These are phyloP conservation scores for Choristoneura fumiferana DNA, from an alignment of 1,140 invertebrate genomes.

Conservation along the genomic window DNA sequence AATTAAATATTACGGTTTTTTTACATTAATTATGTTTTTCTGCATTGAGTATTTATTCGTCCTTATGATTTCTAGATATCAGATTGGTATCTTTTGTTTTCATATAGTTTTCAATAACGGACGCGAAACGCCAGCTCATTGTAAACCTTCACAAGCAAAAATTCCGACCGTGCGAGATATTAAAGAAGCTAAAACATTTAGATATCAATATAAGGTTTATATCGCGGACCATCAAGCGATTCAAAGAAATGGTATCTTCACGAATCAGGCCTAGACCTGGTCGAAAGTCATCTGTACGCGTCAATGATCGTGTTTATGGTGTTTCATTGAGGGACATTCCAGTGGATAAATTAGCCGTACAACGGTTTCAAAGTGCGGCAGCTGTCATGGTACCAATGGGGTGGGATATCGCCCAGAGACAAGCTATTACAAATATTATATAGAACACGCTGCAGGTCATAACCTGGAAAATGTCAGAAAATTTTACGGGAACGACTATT, in stretches of 20 bases:
- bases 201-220: constrained; percentile 1
- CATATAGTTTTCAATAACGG: neutral
- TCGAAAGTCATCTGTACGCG: neutral
- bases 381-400: neutral
- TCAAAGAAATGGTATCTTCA: neutral
- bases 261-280: neutral
- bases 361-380: too few species aligned
- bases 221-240: constrained; percentile 7
- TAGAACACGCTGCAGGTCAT: too few species aligned
- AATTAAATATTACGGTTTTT: too few species aligned
- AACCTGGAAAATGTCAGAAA: too few species aligned
- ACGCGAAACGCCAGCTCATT: neutral
- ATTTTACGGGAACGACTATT: too few species aligned
- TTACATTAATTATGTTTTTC: too few species aligned
- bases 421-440: too few species aligned
- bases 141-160: neutral
- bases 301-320: too few species aligned
- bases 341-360: too few species aligned
- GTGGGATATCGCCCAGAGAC: too few species aligned
- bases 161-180: neutral
- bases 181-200: neutral
- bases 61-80: neutral
- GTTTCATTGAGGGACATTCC: too few species aligned
- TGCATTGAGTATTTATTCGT: neutral
- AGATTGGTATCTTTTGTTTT: neutral